Conservation (phyloP, 2,113 vertebrate genomes). For the Danio rerio region DNA sequence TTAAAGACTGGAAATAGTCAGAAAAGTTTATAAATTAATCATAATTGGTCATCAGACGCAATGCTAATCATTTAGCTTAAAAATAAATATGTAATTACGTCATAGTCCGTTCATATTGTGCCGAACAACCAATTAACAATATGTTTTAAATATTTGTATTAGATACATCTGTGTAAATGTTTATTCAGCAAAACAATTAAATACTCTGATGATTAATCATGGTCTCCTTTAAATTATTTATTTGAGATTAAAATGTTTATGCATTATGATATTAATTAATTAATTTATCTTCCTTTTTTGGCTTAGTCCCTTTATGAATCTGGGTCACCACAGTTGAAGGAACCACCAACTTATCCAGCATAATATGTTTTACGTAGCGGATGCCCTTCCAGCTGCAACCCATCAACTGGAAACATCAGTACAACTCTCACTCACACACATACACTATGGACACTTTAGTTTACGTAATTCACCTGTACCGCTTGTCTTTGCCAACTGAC, state of each 20-base stretch:
- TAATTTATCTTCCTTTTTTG: too few species aligned
- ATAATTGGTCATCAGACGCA: not conserved
- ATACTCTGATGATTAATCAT: not conserved
- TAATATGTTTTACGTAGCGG: too few species aligned
- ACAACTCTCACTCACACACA: too few species aligned
- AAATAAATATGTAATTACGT: not conserved
- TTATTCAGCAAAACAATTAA: not conserved
- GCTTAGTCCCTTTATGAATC: too few species aligned
- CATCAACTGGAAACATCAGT: too few species aligned
- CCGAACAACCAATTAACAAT: not conserved
- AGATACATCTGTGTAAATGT: not conserved
- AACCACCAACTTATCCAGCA: too few species aligned
- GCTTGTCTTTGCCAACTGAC: too few species aligned
- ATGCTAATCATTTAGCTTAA: not conserved
- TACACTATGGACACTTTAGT: too few species aligned
- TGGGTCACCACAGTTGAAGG: too few species aligned
- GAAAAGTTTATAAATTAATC: not conserved
- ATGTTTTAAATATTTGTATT: not conserved
- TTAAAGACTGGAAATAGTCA: not conserved
- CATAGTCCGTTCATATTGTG: not conserved
- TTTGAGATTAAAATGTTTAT: not conserved
- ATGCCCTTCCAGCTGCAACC: too few species aligned
- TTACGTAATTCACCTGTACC: too few species aligned
- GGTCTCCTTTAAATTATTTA: not conserved
- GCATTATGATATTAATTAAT: too few species aligned